A percentile compares a stretch with the other conserved stretches of the same genome.
Conservation (phyloP, 2,888 invertebrate genomes). For the Metellina segmentata region DNA sequence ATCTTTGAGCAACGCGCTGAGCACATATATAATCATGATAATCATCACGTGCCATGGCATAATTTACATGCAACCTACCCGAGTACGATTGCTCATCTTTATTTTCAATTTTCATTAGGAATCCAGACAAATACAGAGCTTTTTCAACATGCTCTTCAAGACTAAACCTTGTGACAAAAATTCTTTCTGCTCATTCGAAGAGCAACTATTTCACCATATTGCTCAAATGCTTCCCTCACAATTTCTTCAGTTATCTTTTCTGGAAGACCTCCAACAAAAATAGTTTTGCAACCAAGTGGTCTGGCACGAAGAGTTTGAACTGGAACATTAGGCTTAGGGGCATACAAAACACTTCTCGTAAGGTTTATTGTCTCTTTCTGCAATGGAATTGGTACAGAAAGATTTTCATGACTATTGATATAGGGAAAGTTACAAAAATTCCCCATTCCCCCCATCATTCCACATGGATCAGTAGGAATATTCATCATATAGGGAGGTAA, state of each 20-base stretch:
- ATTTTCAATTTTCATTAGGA: conserved; percentile 86
- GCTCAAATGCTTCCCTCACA: conserved; percentile 93
- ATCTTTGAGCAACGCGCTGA: conserved; percentile 89
- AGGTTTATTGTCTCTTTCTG: conserved; percentile 86
- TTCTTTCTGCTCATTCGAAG: conserved; percentile 95
- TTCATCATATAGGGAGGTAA: not conserved
- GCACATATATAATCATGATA: conserved; percentile 94
- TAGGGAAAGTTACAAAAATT: conserved; percentile 80
- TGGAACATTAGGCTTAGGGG: conserved; percentile 91
- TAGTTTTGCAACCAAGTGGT: conserved; percentile 96
- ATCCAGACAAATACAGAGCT: conserved; percentile 90
- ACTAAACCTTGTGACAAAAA: conserved; percentile 94
- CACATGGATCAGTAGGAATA: conserved; percentile 77
- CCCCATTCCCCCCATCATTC: conserved; percentile 78
- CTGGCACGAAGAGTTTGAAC: conserved; percentile 91
- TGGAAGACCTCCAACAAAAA: conserved; percentile 96
- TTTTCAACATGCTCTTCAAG: conserved; percentile 92
- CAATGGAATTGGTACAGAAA: conserved; percentile 54
- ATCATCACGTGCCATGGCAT: conserved; percentile 96
- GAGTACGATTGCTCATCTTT: conserved; percentile 94
- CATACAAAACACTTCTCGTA: conserved; percentile 91
- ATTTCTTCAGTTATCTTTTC: conserved; percentile 94
- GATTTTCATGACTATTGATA: not conserved
- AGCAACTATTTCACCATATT: conserved; percentile 93
- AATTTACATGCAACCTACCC: conserved; percentile 96